phyloP scores from a whole-genome alignment of 2,797 vertebrate species.

The Myotis daubentonii region DNA sequence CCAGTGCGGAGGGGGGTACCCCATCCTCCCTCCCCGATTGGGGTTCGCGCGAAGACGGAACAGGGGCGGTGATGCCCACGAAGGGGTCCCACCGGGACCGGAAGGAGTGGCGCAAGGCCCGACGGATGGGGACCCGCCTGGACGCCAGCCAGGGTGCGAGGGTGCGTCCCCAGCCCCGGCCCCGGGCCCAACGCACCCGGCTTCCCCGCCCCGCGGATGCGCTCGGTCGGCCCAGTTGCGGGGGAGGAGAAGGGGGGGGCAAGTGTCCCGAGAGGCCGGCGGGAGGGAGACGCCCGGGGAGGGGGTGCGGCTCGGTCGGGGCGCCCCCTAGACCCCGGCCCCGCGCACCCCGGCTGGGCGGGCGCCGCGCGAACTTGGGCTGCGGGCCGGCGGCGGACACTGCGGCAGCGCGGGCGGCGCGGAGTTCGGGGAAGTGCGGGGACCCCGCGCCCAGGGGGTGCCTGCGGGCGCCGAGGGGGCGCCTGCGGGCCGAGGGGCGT shows the following conservation, averaged over 20 bases:
- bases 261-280: too few relatives aligned
- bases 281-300: not conserved
- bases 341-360: not conserved
- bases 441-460: not conserved
- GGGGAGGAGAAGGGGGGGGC: not conserved
- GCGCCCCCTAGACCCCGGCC: not conserved
- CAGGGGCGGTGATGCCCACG: not conserved
- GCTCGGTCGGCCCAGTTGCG: not conserved
- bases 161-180: constrained; percentile 29
- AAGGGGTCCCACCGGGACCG: not conserved
- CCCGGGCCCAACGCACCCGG: not conserved
- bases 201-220: not conserved
- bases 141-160: not conserved
- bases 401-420: constrained; percentile 89
- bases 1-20: too few relatives aligned
- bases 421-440: constrained; percentile 71
- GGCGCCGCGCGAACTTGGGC: constrained; percentile 58
- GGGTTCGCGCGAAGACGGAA: not conserved
- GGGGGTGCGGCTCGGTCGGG: not conserved
- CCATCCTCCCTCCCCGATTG: not conserved
- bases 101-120: not conserved
- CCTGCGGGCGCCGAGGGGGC: too few relatives aligned
- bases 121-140: not conserved
- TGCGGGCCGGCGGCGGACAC: constrained; percentile 67
- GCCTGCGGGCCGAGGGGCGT: not conserved